Conservation (phyloP, 2,797 vertebrate species). For the Ceryle rudis region DNA sequence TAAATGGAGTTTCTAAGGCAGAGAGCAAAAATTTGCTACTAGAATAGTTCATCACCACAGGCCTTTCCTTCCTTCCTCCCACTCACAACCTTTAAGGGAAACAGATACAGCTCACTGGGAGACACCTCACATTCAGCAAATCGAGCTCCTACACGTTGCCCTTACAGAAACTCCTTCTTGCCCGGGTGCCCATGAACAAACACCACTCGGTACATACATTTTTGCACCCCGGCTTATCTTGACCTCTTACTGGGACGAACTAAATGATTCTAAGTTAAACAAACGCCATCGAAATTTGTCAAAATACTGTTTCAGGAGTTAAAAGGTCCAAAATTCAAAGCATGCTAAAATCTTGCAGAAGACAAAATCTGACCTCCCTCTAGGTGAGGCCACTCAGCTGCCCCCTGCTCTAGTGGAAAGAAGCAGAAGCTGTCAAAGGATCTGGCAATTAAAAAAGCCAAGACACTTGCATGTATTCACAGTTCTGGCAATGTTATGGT, state of each 20-base stretch:
- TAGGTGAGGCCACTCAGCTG: background rate
- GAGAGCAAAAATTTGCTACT: background rate
- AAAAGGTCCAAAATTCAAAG: background rate
- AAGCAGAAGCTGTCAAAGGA: background rate
- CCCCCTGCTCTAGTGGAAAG: background rate
- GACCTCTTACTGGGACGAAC: background rate
- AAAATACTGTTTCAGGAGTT: background rate
- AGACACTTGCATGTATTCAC: background rate
- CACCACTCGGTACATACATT: background rate
- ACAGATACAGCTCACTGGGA: background rate
- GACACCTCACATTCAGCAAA: background rate
- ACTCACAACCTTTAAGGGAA: background rate
- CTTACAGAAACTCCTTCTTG: background rate
- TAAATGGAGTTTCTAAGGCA: background rate
- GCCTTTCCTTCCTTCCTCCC: background rate
- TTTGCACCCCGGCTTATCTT: background rate
- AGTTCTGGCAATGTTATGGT: background rate
- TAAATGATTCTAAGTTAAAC: background rate
- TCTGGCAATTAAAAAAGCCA: background rate
- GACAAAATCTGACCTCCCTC: background rate
- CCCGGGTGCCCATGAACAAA: fast-evolving
- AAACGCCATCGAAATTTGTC: background rate
- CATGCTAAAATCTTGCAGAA: background rate
- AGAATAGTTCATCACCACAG: background rate
- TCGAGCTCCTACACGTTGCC: fast-evolving